Evolutionary conservation across 2,888 invertebrate genomes (phyloP).

Genomic region (Epirrita christyi): DNA sequence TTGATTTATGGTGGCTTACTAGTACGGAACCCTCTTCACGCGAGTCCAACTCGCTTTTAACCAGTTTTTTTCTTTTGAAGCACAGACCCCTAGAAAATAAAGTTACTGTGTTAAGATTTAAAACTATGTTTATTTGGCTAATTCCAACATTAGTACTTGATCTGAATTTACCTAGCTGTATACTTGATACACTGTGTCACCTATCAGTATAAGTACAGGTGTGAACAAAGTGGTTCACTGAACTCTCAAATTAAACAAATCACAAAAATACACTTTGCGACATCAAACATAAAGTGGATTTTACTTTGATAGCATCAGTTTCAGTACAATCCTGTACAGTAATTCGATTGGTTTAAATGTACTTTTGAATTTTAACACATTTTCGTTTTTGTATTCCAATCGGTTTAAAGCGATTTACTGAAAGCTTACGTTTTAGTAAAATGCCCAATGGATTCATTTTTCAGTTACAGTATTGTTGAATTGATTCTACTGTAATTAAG

Average conservation of each 20-base stretch:
- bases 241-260: slow-evolving; percentile 21
- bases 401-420: slow-evolving; percentile 27
- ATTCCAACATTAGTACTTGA: too few relatives aligned
- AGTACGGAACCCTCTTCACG: too few relatives aligned
- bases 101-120: too few relatives aligned
- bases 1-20: too few relatives aligned
- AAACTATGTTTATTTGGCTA: too few relatives aligned
- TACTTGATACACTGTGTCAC: slow-evolving; percentile 3
- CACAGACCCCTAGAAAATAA: too few relatives aligned
- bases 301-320: slow-evolving; percentile 12
- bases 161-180: not conserved
- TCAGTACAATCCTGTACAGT: slow-evolving; percentile 12
- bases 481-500: too few relatives aligned
- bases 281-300: slow-evolving; percentile 16
- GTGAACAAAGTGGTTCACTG: slow-evolving; percentile 20
- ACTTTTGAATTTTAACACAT: slow-evolving; percentile 28
- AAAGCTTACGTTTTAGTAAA: slow-evolving; percentile 16
- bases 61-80: too few relatives aligned
- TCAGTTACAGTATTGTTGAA: too few relatives aligned
- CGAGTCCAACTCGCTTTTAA: too few relatives aligned
- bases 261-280: slow-evolving; percentile 11
- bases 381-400: slow-evolving; percentile 22
- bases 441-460: slow-evolving; percentile 6
- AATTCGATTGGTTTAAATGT: slow-evolving; percentile 20
- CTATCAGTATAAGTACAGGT: slow-evolving; percentile 16